phyloP scores from a whole-genome alignment of 53 echinoderm and acorn worm species.

The Apostichopus leukothele region DNA sequence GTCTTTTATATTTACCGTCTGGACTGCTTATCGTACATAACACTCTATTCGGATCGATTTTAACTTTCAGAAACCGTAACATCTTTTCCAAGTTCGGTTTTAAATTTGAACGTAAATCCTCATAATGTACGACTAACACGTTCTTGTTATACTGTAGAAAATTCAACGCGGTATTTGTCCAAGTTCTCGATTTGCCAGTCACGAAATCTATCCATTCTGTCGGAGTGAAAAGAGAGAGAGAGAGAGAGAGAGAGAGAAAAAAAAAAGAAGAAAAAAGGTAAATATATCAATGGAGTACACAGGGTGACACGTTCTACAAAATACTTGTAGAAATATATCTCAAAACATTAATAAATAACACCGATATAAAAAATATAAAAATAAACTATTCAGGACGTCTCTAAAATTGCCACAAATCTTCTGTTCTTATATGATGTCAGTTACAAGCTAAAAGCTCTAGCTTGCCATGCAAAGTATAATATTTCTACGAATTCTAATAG shows the following conservation, averaged over 20 bases:
- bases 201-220: conserved; percentile 98
- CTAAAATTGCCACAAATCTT: too few relatives aligned
- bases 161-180: conserved; percentile 95
- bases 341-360: too few relatives aligned
- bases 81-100: conserved; percentile 64
- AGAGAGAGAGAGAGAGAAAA: not conserved
- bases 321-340: too few relatives aligned
- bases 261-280: not conserved
- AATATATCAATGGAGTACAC: not conserved
- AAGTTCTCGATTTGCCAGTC: conserved; percentile 86
- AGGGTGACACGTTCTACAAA: too few relatives aligned
- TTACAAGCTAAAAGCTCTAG: too few relatives aligned
- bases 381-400: too few relatives aligned
- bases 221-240: not conserved
- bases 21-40: conserved; percentile 79
- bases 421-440: too few relatives aligned
- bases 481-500: too few relatives aligned
- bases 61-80: conserved; percentile 61
- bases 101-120: conserved; percentile 72
- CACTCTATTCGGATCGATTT: conserved; percentile 67
- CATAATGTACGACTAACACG: conserved; percentile 88
- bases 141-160: conserved; percentile 79
- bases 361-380: too few relatives aligned
- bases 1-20: conserved; percentile 86
- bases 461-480: too few relatives aligned